Evolutionary conservation across 2,888 invertebrate genomes (phyloP), one percentile per base, ranked within the genome.

Genomic region (Chymomyza amoena): DNA sequence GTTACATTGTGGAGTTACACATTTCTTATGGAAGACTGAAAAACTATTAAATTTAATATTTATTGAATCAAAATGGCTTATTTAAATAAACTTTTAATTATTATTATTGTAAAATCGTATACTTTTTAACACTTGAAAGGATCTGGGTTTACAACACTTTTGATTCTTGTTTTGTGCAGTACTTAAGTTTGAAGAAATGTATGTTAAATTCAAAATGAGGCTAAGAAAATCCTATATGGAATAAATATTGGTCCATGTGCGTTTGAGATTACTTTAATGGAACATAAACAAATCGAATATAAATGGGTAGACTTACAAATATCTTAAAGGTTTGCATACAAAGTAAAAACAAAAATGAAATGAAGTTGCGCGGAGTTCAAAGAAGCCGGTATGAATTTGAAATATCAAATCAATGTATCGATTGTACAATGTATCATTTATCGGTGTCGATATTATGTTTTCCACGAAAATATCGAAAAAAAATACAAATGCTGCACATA

Each of bases 161-260:
- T 7, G 39, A 45, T 13, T 45, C 13, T 45, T 45, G 39, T 45
- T 13, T 45, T 45, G 39, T 45, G 39, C 39, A 45, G 10, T 45
- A 45, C 39, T 45, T 45, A 45, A 45, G 39, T 45, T 45, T 13
- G 10, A 54, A n/a, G 16, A 54, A 54, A 54, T 54, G 54, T 54
- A 54, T 54, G 9, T 54, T n/a, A 20, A 54, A 57, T 57, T 60
- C 1, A 73, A 72, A 50, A 84, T 84, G 84, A 78, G 79, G 39
- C 39, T 45, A 45, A 45, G 39, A 13, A 32, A 45, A 45, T 45
- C 13, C 39, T 13, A 6, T 13, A 45, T 45, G 13, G 39, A 45
- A 45, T 45, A 32, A 45, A 45, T 15, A 45, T 45, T 45, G 13
- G 39, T 45, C 13, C 39, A 13, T 45, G 39, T 45, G 13, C 13